Base-by-base conservation (phyloP, 2,888 invertebrate species). In the Pandemis cinnamomeana region DNA sequence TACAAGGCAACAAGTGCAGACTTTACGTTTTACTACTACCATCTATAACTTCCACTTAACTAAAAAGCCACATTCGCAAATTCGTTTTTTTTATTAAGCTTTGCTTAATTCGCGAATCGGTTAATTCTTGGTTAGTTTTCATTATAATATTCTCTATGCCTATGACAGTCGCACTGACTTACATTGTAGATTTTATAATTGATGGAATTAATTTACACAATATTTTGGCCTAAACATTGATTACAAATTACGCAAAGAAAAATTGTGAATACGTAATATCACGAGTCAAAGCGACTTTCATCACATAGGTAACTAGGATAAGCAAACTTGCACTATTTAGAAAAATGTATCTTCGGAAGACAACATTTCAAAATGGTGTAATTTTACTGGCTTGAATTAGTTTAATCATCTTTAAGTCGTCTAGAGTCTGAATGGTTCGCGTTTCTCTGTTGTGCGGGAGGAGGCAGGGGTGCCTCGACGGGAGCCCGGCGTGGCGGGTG, bases 371-470 rank as follows among this genome's bases (percentile, higher is more conserved):
- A 69, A 78, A 78, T 77, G 73, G 77, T 76, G 74, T 78, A 78
- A 72, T 76, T 55, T 71, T 44, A 71, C 77, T 77, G 27, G 55
- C 72, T 66, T 67, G 68, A 76, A 78, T 75, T 68, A 76, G 76
- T 74, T 67, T 11, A 71, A 63, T 74, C 61, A 71, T 71, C 42
- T 27, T 51, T 76, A 75, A 79, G 80, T 87, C 89, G 87, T 92
- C 93, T 96, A 97, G 79, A 97, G 95, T 92, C 96, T 95, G 95
- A 97, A 97, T 82, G 97, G 97, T 93, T 96, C 96, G 84, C 96
- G 95, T 89, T 94, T 93, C 78, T 95, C 95, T 79, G 89, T 94
- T 62, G 95, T 94, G 82, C 86, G 86, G 76, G 93, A 87, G n/a
- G 92, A 84, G 70, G 91, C 86, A 13, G 93, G 88, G 75, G 94